Evolutionary conservation across 1,140 invertebrate species (phyloP).

Genomic region (Drosophila lini): DNA sequence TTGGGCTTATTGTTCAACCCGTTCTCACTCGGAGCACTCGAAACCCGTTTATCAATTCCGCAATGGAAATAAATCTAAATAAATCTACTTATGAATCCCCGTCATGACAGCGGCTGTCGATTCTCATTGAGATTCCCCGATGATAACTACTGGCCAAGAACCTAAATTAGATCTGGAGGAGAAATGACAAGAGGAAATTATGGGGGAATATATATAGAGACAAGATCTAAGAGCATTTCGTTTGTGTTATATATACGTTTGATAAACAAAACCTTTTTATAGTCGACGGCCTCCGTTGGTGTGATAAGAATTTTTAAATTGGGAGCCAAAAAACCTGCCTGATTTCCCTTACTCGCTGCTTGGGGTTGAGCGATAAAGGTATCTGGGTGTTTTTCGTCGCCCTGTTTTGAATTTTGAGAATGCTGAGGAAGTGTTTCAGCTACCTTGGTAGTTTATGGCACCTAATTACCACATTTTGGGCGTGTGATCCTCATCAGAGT

Average conservation of each 20-base stretch:
- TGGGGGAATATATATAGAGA: not conserved
- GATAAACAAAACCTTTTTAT: slow-evolving; percentile 38
- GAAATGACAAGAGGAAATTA: slow-evolving; percentile 19
- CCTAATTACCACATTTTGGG: slow-evolving; percentile 15
- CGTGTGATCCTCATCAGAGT: not conserved
- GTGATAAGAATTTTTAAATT: slow-evolving; percentile 46
- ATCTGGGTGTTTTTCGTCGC: slow-evolving; percentile 1
- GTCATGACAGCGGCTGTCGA: slow-evolving; percentile 29
- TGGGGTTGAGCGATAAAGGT: slow-evolving; percentile 32
- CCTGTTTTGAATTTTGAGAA: slow-evolving; percentile 23
- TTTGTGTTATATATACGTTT: slow-evolving; percentile 21
- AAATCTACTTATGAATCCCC: slow-evolving; percentile 35
- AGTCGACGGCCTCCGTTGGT: slow-evolving; percentile 5
- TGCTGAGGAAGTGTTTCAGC: slow-evolving; percentile 6
- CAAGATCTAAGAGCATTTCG: slow-evolving; percentile 23
- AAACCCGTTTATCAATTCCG: slow-evolving; percentile 40
- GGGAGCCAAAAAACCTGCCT: slow-evolving; percentile 3
- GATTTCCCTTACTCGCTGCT: slow-evolving; percentile 13
- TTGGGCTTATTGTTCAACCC: slow-evolving; percentile 8
- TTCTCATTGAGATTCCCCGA: slow-evolving; percentile 21
- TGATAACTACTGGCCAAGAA: slow-evolving; percentile 9
- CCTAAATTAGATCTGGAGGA: slow-evolving; percentile 20
- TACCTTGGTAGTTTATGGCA: slow-evolving; percentile 12
- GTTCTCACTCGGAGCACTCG: slow-evolving; percentile 1
- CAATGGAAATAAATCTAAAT: slow-evolving; percentile 34